Base-by-base conservation (phyloP, 2,888 invertebrate genomes). In the Cynaeus angustus region DNA sequence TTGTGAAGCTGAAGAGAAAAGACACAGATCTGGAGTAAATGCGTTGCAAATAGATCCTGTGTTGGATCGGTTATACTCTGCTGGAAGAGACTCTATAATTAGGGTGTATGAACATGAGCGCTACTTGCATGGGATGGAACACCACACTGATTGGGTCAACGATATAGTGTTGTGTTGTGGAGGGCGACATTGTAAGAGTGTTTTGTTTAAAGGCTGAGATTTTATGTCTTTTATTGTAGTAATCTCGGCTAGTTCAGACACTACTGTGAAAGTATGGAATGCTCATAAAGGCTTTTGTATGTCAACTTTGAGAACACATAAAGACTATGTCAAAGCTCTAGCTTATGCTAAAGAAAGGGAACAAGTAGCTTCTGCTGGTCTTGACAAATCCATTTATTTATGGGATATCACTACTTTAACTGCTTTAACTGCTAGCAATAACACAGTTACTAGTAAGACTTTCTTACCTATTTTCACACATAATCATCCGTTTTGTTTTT, bases 101-200 rank as follows among this genome's bases (percentile, higher is more conserved):
- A 89, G 99, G 82, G 97, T 94, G 79, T 97, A 95, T 92, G 92
- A 94, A 84, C 88, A 91, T 84, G 93, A 94, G 74, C 91, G 91
- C 59, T 98, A 97, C 83, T 89, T 96, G 71, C 95, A 97, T 82
- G 97, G 98, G 28, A 97, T 99, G 97, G 99, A 99, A 84, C 99
- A 99, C 86, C 99, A 99, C 84, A 99, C 98, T 1, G 99, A 99
- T 86, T 99, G 99, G 99, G 98, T 99, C 53, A 99, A 99, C 86
- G 99, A 99, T 86, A 97, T 99, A 83, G 95, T 99, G 38, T 88
- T 99, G 26, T 99, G 99, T 84, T 98, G 98, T 85, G 95, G 95
- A 74, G 99, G 99, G 37, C 93, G 96, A 85, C 97, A 98, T 86
- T 90, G 95, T 95, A 86, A 86, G 38, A 16, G n/a, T n/a, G n/a